These are phyloP conservation scores for Epicampocera succincta DNA, from an alignment of 2,888 invertebrate genomes.

Conservation along the genomic window DNA sequence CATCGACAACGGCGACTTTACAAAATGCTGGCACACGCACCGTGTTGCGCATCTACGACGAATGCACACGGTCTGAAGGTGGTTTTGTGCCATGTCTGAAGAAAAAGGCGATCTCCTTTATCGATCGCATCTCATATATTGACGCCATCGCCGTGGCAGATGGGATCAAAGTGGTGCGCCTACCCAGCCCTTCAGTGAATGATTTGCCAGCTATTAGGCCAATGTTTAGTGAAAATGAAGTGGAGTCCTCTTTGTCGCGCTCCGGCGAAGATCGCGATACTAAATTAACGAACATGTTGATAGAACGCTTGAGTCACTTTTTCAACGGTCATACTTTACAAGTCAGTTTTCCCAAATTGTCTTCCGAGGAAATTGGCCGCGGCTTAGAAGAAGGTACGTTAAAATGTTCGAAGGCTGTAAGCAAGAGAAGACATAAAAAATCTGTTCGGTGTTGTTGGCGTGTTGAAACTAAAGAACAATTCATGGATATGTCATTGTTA, in stretches of 20 bases:
- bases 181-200: slow-evolving; percentile 78
- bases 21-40: slow-evolving; percentile 86
- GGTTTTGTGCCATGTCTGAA: slow-evolving; percentile 89
- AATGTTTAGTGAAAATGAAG: slow-evolving; percentile 85
- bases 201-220: slow-evolving; percentile 77
- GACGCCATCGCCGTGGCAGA: slow-evolving; percentile 85
- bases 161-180: slow-evolving; percentile 86
- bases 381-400: slow-evolving; percentile 88
- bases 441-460: too few relatives aligned
- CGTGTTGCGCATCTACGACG: slow-evolving; percentile 88
- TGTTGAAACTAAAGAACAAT: too few relatives aligned
- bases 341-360: slow-evolving; percentile 88
- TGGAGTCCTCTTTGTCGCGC: slow-evolving; percentile 85
- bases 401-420: too few relatives aligned
- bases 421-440: too few relatives aligned
- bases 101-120: slow-evolving; percentile 90
- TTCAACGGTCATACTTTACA: slow-evolving; percentile 89
- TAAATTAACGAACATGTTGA: slow-evolving; percentile 86
- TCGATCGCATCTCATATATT: slow-evolving; percentile 89
- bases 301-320: slow-evolving; percentile 87
- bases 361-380: slow-evolving; percentile 86
- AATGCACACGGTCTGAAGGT: slow-evolving; percentile 86
- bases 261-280: slow-evolving; percentile 86
- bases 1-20: slow-evolving; percentile 70
- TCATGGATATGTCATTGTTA: too few relatives aligned